Percentiles rank a stretch among this genome's conserved stretches.
Evolutionary conservation across 2,888 invertebrate species (phyloP).

Genomic region (Ceraclea dissimilis): DNA sequence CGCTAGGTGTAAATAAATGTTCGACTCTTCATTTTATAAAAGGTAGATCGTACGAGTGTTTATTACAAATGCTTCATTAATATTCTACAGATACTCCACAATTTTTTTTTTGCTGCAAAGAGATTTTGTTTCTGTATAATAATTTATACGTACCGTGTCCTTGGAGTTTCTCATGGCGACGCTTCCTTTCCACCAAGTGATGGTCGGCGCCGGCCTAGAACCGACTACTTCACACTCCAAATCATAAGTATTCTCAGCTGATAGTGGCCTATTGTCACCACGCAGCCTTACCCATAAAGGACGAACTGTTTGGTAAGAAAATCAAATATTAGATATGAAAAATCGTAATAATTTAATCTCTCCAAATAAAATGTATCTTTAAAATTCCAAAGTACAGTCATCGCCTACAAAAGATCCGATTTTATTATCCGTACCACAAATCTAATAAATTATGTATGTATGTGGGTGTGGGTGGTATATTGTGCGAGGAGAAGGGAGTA

Average conservation of each 20-base stretch:
- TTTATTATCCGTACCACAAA: too few relatives aligned
- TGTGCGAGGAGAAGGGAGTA: too few relatives aligned
- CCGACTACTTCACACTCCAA: constrained; percentile 67
- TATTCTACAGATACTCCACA: too few relatives aligned
- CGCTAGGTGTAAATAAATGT: too few relatives aligned
- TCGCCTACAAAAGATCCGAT: background rate
- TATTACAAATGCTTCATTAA: too few relatives aligned
- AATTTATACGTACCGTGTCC: constrained; percentile 50
- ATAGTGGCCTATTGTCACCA: constrained; percentile 62
- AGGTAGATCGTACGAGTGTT: too few relatives aligned
- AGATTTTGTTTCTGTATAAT: too few relatives aligned
- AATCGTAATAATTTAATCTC: background rate
- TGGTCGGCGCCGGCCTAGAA: constrained; percentile 66
- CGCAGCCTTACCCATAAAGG: constrained; percentile 62
- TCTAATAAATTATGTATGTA: too few relatives aligned
- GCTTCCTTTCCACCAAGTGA: constrained; percentile 73
- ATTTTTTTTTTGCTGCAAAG: too few relatives aligned
- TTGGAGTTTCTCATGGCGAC: constrained; percentile 57
- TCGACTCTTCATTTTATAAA: too few relatives aligned
- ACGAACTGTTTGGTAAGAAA: constrained; percentile 48
- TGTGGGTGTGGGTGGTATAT: too few relatives aligned
- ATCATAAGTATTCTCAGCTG: constrained; percentile 63
- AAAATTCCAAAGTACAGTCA: background rate
- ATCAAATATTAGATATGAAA: too few relatives aligned
- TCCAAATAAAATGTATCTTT: background rate